Base-by-base conservation (phyloP, 2,113 vertebrate species). In the Myotis lucifugus region DNA sequence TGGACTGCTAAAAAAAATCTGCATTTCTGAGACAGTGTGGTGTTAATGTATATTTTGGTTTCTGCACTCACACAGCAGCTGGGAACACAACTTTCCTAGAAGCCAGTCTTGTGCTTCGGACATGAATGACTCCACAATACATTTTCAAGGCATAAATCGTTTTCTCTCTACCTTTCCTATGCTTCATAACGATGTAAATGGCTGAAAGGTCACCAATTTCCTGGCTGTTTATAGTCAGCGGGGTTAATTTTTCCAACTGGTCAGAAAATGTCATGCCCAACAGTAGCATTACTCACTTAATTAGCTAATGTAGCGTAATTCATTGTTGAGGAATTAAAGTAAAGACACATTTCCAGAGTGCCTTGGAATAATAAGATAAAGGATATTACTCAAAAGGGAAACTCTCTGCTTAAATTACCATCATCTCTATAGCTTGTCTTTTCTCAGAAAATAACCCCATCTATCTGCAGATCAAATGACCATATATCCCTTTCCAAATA, bases 211-310 rank as follows among this genome's bases (percentile, higher is more conserved):
- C 93, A 95, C 88, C 46, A 61, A 61, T 95, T 97, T 95, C 83
- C 92, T 92, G 59, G 40, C 29, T 93, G 72, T 94, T 96, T 95
- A 96, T 73, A 91, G 82, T 92, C 61, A 91, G 25, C 14, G 67
- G 66, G 78, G 92, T 97, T 96, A 97, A 95, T 97, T 92, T 96
- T 95, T 95, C 83, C 69, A 85, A 77, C 69, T 97, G 97, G 94
- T 93, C 92, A 97, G 85, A 92, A 97, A 97, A 97, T 96, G 95
- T 96, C 95, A 96, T 94, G 56, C 18, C 78, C 50, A 84, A 93
- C 56, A 42, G 64, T 40, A 83, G 34, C 50, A 32, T 92, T 95
- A 81, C 73, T 95, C 92, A 93, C 90, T 97, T 97, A 82, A 97
- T 97, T 97, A 97, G 92, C 88, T 96, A 95, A 97, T 95, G 56